phyloP scores from a whole-genome alignment of 1,140 invertebrate genomes.

The Dryas iulia region DNA sequence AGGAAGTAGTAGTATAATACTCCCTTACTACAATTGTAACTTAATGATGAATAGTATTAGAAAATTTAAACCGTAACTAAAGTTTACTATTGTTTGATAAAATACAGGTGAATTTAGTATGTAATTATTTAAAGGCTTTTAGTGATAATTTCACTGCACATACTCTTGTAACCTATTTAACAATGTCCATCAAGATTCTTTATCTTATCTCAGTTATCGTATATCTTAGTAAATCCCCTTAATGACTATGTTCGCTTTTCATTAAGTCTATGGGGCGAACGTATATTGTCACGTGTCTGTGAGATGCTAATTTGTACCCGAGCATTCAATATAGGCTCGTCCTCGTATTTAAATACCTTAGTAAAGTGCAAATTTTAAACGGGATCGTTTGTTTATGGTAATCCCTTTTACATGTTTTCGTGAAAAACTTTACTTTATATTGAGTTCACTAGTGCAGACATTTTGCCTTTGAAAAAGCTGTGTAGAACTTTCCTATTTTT shows the following conservation, averaged over 20 bases:
- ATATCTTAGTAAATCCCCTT: conserved; percentile 61
- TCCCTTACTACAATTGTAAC: no score
- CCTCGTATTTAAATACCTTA: conserved; percentile 52
- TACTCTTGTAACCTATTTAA: neutral
- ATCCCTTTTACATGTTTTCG: conserved; percentile 27
- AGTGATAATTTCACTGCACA: no score
- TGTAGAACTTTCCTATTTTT: neutral
- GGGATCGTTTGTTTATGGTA: conserved; percentile 46
- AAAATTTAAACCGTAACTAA: no score
- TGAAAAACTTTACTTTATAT: conserved; percentile 12
- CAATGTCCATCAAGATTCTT: neutral
- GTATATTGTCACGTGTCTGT: conserved; percentile 70
- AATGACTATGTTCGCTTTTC: conserved; percentile 71
- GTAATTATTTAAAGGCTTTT: no score
- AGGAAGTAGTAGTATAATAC: no score
- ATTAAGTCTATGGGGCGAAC: conserved; percentile 62
- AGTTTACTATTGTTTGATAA: no score
- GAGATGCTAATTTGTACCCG: conserved; percentile 74
- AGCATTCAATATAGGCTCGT: conserved; percentile 64
- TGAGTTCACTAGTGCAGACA: neutral
- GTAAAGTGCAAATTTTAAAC: conserved; percentile 29
- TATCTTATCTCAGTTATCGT: conserved; percentile 1
- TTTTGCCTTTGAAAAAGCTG: neutral
- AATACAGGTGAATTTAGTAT: no score
- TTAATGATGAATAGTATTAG: no score